These are phyloP conservation scores for Irena cyanogastra DNA, from an alignment of 2,113 vertebrate genomes.

Conservation along the genomic window DNA sequence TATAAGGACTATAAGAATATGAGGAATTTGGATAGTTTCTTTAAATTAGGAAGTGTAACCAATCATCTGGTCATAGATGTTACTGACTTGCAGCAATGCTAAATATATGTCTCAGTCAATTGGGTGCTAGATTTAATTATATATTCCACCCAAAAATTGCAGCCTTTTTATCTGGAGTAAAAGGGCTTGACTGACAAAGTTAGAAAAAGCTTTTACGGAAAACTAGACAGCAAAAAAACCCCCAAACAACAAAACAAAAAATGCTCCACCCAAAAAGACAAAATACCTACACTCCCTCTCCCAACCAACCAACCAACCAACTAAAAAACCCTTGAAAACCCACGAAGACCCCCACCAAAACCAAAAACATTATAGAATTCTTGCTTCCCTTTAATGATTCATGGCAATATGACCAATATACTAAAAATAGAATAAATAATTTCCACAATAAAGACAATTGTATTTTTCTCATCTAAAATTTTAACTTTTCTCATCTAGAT, in stretches of 20 bases:
- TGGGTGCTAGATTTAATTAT: background rate
- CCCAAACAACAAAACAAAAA: background rate
- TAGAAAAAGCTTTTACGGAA: background rate
- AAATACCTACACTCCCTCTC: background rate
- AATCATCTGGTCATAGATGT: background rate
- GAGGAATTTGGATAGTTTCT: background rate
- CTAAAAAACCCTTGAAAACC: background rate
- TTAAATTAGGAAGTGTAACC: background rate
- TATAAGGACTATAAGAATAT: background rate
- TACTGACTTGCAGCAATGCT: background rate
- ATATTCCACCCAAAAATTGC: background rate
- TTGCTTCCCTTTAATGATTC: background rate
- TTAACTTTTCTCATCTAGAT: background rate
- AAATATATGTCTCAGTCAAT: background rate
- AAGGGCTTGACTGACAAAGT: background rate
- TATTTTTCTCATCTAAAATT: background rate
- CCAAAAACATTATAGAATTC: background rate
- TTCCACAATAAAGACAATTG: background rate
- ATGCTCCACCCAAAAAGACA: background rate
- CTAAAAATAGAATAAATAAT: background rate
- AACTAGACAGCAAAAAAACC: background rate
- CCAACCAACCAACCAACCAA: background rate
- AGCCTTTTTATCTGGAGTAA: background rate
- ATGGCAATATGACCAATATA: background rate
- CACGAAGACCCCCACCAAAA: background rate